Evolutionary conservation across 2,888 invertebrate genomes (phyloP).

Genomic region (Coleophora flavipennella): DNA sequence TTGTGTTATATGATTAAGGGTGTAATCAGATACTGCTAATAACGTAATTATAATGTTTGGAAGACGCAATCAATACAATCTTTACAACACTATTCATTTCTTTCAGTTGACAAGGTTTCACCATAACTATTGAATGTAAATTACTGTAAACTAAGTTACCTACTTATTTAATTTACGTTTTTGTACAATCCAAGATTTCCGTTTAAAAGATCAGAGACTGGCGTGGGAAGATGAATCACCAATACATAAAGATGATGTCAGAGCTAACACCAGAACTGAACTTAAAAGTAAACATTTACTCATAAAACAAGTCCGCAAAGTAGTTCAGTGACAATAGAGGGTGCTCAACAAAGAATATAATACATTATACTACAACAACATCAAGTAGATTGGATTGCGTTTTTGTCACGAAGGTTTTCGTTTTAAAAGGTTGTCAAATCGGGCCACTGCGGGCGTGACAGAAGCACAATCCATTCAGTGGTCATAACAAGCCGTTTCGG

Average conservation of each 20-base stretch:
- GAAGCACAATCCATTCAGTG: slow-evolving; percentile 41
- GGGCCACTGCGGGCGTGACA: slow-evolving; percentile 29
- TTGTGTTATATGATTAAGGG: no score
- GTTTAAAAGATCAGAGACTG: slow-evolving; percentile 14
- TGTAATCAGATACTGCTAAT: no score
- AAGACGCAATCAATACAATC: no score
- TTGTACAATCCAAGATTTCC: slow-evolving; percentile 1
- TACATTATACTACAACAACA: slow-evolving; percentile 31
- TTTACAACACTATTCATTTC: no score
- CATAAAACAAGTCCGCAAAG: neutral
- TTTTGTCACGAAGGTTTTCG: slow-evolving; percentile 30
- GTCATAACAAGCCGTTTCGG: slow-evolving; percentile 57
- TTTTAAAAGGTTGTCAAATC: slow-evolving; percentile 5
- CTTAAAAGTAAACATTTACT: no score
- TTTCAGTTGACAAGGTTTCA: no score
- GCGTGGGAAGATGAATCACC: slow-evolving; percentile 38
- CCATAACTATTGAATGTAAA: no score
- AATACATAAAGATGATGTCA: slow-evolving; percentile 28
- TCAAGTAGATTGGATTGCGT: slow-evolving; percentile 32
- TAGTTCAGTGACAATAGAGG: slow-evolving; percentile 1
- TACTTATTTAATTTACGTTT: no score
- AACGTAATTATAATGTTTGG: no score
- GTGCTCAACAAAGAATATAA: slow-evolving; percentile 15
- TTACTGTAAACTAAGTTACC: no score
- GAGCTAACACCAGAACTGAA: slow-evolving; percentile 7